Percentiles rank a stretch among this genome's conserved stretches.
These are phyloP conservation scores for Leptinotarsa peninsularis DNA, from an alignment of 2,888 invertebrate species.

Conservation along the genomic window DNA sequence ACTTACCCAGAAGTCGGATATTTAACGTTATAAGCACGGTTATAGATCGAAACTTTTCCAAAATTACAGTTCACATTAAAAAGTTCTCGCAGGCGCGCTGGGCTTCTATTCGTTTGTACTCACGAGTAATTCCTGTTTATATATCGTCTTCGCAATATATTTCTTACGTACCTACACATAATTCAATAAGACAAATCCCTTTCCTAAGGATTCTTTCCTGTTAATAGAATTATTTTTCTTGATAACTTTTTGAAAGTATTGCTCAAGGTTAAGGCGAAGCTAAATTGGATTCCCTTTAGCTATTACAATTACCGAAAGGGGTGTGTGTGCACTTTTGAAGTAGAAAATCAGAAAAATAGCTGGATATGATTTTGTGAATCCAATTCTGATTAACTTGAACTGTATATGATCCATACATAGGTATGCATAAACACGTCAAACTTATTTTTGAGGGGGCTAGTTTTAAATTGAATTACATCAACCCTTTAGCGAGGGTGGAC, in stretches of 20 bases:
- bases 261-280: constrained; percentile 13
- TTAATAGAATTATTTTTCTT: constrained; percentile 45
- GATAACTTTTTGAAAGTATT: constrained; percentile 13
- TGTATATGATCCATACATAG: too few species aligned
- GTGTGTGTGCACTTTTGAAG: background rate
- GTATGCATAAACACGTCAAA: too few species aligned
- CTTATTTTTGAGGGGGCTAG: too few species aligned
- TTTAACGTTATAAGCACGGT: constrained; percentile 38
- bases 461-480: too few species aligned
- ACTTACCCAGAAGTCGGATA: constrained; percentile 33
- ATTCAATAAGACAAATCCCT: constrained; percentile 48
- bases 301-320: background rate
- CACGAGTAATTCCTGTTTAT: background rate
- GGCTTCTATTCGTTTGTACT: constrained; percentile 44
- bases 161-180: constrained; percentile 47
- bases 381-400: too few species aligned
- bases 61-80: constrained; percentile 35
- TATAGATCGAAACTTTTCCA: constrained; percentile 31
- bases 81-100: constrained; percentile 44
- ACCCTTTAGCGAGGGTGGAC: too few species aligned
- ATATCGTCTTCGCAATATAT: constrained; percentile 27
- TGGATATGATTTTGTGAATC: too few species aligned
- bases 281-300: background rate
- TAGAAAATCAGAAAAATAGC: background rate
- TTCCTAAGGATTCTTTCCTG: constrained; percentile 49